Conservation (phyloP, 2,888 invertebrate species). For the Cosmia trapezina region DNA sequence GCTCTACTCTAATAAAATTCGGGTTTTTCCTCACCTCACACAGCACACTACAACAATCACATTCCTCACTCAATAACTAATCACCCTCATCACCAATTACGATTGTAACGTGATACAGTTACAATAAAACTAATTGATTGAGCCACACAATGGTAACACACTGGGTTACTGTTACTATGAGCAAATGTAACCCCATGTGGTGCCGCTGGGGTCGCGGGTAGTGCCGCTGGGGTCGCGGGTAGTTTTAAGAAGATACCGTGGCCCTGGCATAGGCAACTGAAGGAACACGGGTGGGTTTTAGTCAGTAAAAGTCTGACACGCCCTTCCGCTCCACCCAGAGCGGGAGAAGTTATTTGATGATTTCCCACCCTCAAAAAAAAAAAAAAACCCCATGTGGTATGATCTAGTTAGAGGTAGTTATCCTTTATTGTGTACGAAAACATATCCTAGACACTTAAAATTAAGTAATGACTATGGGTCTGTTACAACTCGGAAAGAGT, state of each 20-base stretch:
- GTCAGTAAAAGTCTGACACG: too few species aligned
- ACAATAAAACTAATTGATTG: slow-evolving; percentile 45
- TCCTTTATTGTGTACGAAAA: slow-evolving; percentile 86
- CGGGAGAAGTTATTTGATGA: too few species aligned
- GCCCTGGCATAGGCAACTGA: too few species aligned
- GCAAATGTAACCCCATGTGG: slow-evolving; percentile 20
- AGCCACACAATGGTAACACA: slow-evolving; percentile 22
- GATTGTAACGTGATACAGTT: slow-evolving; percentile 47
- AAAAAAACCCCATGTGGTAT: slow-evolving; percentile 28
- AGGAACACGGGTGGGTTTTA: too few species aligned
- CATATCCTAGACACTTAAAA: slow-evolving; percentile 87
- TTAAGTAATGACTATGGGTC: slow-evolving; percentile 79
- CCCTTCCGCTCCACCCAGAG: too few species aligned
- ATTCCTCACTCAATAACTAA: slow-evolving; percentile 11
- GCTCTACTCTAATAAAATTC: too few species aligned
- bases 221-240: too few species aligned
- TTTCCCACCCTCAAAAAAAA: too few species aligned
- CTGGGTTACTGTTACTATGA: slow-evolving; percentile 22
- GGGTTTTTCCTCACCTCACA: not conserved
- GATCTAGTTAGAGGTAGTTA: slow-evolving; percentile 28
- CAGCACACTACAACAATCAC: not conserved
- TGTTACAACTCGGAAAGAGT: slow-evolving; percentile 68
- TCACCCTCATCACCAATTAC: slow-evolving; percentile 37
- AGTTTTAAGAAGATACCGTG: too few species aligned
- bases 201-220: too few species aligned